Evolutionary conservation across 2,888 invertebrate genomes (phyloP).

Genomic region (Gryllus longicercus): DNA sequence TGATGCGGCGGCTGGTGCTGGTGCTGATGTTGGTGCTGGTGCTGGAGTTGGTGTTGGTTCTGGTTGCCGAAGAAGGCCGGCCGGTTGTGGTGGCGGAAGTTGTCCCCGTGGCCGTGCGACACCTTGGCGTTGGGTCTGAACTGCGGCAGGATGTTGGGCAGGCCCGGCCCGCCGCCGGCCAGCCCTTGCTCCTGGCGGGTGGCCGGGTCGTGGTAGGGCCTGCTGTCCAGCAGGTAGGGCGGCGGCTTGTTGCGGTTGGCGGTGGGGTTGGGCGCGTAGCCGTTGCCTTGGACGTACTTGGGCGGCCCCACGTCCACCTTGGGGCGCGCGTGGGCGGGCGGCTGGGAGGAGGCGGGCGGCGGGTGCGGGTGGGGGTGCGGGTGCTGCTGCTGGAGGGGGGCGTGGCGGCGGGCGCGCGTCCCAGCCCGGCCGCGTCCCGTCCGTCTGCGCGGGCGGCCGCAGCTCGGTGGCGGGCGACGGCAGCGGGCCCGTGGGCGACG

Average conservation of each 20-base stretch:
- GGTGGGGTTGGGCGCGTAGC: conserved; percentile 2
- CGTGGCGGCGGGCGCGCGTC: neutral
- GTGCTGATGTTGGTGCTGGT: conserved; percentile 31
- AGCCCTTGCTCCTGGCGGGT: neutral
- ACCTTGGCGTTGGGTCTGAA: conserved; percentile 65
- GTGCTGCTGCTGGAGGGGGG: neutral
- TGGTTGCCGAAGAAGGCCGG: conserved; percentile 34
- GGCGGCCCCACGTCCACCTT: conserved; percentile 20
- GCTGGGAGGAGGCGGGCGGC: neutral
- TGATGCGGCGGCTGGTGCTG: conserved; percentile 39
- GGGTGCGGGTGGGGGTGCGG: neutral
- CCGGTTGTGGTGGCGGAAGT: conserved; percentile 36
- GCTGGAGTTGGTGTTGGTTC: conserved; percentile 38
- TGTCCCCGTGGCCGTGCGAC: conserved; percentile 48
- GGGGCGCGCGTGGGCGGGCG: neutral
- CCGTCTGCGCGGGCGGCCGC: conserved; percentile 11
- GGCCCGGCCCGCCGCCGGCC: conserved; percentile 37
- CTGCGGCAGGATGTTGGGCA: conserved; percentile 69
- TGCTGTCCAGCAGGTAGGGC: neutral
- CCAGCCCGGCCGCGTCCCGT: neutral
- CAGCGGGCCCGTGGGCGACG: neutral
- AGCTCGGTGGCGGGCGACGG: conserved; percentile 21
- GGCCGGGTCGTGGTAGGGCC: neutral
- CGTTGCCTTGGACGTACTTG: neutral
- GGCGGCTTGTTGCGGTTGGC: neutral